Percentiles rank a stretch among this genome's conserved stretches.
These are phyloP conservation scores for Trogon surrucura DNA, from an alignment of 2,113 vertebrate genomes.

Conservation along the genomic window DNA sequence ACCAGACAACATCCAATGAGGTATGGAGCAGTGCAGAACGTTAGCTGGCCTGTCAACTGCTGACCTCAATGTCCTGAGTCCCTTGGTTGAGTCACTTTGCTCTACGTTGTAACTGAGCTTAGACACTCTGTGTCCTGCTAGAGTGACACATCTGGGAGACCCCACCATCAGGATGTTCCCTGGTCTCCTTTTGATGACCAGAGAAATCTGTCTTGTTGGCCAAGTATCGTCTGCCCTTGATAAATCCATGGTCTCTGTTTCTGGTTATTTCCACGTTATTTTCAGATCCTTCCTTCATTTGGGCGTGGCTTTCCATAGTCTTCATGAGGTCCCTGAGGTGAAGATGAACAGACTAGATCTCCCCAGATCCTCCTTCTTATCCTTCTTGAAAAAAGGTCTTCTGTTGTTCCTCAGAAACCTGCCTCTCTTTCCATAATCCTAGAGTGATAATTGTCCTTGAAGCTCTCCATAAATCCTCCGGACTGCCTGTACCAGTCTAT, in stretches of 20 bases:
- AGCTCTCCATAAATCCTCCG: background rate
- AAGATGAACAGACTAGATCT: background rate
- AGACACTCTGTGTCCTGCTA: too few relatives aligned
- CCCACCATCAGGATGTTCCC: accelerated
- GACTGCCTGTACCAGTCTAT: background rate
- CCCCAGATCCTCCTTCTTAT: too few relatives aligned
- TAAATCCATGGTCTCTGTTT: background rate
- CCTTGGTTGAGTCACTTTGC: background rate
- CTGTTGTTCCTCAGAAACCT: background rate
- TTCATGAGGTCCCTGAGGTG: background rate
- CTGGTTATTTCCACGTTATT: accelerated
- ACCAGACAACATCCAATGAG: background rate
- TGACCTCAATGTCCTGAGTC: accelerated
- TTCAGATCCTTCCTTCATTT: too few relatives aligned
- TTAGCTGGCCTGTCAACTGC: accelerated
- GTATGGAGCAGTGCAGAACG: background rate
- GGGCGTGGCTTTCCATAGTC: background rate
- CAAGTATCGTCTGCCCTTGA: accelerated
- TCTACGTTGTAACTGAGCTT: background rate
- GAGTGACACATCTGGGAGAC: background rate
- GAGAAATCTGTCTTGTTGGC: accelerated
- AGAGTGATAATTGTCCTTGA: background rate
- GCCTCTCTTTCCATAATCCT: background rate
- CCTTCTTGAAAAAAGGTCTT: background rate
- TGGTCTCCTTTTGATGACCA: too few relatives aligned